Base-by-base conservation (phyloP, 2,888 invertebrate genomes). In the Nomada fucata region DNA sequence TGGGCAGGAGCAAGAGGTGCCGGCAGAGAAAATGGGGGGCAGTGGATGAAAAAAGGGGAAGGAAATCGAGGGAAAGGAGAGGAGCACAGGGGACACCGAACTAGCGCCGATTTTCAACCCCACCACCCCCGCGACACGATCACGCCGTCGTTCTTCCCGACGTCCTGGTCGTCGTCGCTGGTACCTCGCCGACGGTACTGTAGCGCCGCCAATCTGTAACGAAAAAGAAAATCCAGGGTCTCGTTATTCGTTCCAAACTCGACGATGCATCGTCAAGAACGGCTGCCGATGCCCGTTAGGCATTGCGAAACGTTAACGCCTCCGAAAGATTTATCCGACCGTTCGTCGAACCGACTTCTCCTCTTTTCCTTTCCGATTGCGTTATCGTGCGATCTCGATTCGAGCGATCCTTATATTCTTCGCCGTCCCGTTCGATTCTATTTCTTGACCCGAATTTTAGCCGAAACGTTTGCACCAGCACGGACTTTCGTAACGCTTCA, bases 61-160 rank as follows among this genome's bases (percentile, higher is more conserved):
- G 52, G 57, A 67, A 60, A 67, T 57, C 55, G 79, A 68, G 59
- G 71, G 52, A 59, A 57, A 63, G 52, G 52, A 59, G 60, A 78
- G 69, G 42, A 20, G 42, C 69, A 63, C 73, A 59, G 75, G 68
- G 77, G 84, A 81, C 79, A 82, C 78, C 79, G 87, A 71, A 76
- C 86, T 76, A 83, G 86, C 80, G 86, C 83, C 84, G 86, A 86
- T 82, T 86, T 84, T 87, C 80, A 80, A 87, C 67, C 80, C 87
- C 80, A 81, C 87, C 83, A 85, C 72, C 80, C 83, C 78, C 83
- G 76, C 79, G 71, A 69, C 68, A 76, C 85, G 85, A 86, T 84
- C 84, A 76, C 73, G 79, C 77, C 68, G 78, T 50, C 75, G 79
- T 76, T 79, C 70, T 75, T 42, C 60, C 26, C 60, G 67, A 23